Percentiles rank a stretch among this genome's conserved stretches.
Evolutionary conservation across 1,140 invertebrate species (phyloP).

Genomic region (Diploscapter pachys): DNA sequence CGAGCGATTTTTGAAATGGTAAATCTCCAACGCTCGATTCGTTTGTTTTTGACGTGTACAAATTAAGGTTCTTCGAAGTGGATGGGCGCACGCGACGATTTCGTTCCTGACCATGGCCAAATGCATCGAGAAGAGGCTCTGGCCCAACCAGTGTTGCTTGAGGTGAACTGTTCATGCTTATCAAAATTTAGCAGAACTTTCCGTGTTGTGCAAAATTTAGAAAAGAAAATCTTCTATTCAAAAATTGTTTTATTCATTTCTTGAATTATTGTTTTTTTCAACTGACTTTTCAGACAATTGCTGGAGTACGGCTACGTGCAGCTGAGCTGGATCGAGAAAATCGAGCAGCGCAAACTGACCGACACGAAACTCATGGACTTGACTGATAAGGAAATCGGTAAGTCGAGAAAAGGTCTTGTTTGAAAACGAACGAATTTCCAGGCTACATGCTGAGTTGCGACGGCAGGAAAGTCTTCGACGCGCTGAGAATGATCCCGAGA

Average conservation of each 20-base stretch:
- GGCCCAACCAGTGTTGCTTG: slow-evolving; percentile 81
- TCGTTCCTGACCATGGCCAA: slow-evolving; percentile 76
- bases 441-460: slow-evolving; percentile 56
- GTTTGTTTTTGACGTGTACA: too few species aligned
- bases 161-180: slow-evolving; percentile 64
- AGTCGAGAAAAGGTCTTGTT: background rate
- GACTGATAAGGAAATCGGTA: slow-evolving; percentile 77
- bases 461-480: slow-evolving; percentile 70
- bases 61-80: slow-evolving; percentile 69
- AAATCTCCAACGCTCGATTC: too few species aligned
- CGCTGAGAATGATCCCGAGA: slow-evolving; percentile 77
- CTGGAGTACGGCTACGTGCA: slow-evolving; percentile 62
- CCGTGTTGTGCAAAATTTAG: too few species aligned
- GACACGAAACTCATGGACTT: slow-evolving; percentile 76
- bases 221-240: too few species aligned
- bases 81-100: slow-evolving; percentile 81
- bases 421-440: background rate
- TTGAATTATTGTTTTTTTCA: background rate
- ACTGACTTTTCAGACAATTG: slow-evolving; percentile 39
- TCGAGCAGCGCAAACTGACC: slow-evolving; percentile 69
- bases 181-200: background rate
- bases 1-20: slow-evolving; percentile 88
- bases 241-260: background rate
- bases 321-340: slow-evolving; percentile 74
- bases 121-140: slow-evolving; percentile 74